Evolutionary conservation across 2,888 invertebrate species (phyloP), one percentile per base, ranked within the genome.

Genomic region (Oligia strigilis): DNA sequence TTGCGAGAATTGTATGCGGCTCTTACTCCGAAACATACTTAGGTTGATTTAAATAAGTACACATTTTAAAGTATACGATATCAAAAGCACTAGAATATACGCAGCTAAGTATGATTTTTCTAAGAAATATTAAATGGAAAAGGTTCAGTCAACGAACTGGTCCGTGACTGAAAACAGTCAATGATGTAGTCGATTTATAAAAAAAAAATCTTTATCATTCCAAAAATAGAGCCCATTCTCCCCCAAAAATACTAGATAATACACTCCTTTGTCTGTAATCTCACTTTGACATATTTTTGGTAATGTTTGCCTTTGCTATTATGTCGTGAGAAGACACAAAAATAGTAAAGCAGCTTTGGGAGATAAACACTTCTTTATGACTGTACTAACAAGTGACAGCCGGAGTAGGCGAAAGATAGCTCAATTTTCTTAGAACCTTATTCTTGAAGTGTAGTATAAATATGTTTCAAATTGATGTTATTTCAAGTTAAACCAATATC

Each of bases 261-360:
- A 71, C 13, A 36, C 5, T 29, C 0, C 1, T 58, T 58, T 23
- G 36, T 4, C 40, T 52, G 17, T 77, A 71, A 77, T 55, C 65
- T 55, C 14, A 40, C 29, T 79, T 60, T 66, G 71, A 75, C 66
- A 71, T 67, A 64, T 75, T 75, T 29, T n/a, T 58, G 8, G 62
- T 43, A 55, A 58, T 75, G 65, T 83, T 70, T 60, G 84, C 36
- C 65, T 79, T 75, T 64, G 62, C 36, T 71, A 71, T 72, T 67
- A 43, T 80, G 65, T 75, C 71, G 65, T 65, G 80, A 62, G 66
- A 62, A 17, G 2, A 58, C 65, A 58, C 65, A 75, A 83, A 72
- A 71, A 67, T 58, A 75, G 75, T 79, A 84, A 84, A 79, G n/a
- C 66, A 52, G 75, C 62, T 83, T 80, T 75, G 62, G 36, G 71